Evolutionary conservation across 2,797 vertebrate genomes (phyloP), one percentile per base, ranked within the genome.

Genomic region (Enteromius viviparus): DNA sequence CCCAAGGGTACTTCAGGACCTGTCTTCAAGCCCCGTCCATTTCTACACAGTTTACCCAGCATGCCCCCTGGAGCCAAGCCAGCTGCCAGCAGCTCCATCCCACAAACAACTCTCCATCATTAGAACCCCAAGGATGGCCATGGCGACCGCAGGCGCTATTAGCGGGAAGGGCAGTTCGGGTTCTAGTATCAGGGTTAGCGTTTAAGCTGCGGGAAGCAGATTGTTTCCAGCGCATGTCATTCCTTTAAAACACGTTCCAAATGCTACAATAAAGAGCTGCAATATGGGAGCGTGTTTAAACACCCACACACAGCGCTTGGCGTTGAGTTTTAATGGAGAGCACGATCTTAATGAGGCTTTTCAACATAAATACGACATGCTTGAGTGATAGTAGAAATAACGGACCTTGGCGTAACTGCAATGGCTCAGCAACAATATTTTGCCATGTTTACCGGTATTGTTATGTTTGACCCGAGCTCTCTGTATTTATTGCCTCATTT

Each of bases 21-120:
- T 65, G 89, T 90, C 86, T 90, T 90, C 91, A 90, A 89, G 77
- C 32, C 7, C 84, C 80, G 10, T 84, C 89, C 75, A n/a, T 86
- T 64, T 79, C 80, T 12, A 0, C 21, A 11, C 86, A 86, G 87
- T 68, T 23, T 87, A 91, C 83, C 82, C 84, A 88, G 79, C 49
- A 77, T 66, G 85, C 68, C 42, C 40, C 70, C 0, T 53, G 94
- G 94, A 87, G 0, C 1, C 0, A 5, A 6, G 93, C 92, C 94
- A 93, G 85, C 71, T 58, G 14, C 55, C 76, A 32, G 4, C 69
- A 26, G 60, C 8, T 66, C n/a, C 72, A 84, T 84, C 77, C 75
- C 71, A 71, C 76, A 76, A 68, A 68, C 71, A 60, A 83, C 74
- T 83, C 34, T n/a, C 42, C 68, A 42, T 74, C 75, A 78, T 85